phyloP scores from a whole-genome alignment of 2,888 invertebrate genomes.

The Chironomus riparius region DNA sequence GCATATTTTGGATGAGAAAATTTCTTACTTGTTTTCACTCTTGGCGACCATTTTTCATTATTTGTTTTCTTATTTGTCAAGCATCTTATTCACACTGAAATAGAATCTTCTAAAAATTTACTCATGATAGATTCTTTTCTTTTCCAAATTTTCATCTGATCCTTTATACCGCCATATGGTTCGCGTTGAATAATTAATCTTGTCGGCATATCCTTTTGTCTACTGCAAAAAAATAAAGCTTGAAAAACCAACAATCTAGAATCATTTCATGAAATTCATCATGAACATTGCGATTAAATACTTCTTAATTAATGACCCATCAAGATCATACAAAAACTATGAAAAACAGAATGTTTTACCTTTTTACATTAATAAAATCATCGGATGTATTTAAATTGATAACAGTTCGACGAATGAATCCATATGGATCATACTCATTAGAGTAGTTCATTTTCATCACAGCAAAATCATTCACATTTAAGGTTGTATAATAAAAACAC shows the following conservation, averaged over 20 bases:
- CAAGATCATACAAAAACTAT: background rate
- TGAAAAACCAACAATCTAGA: background rate
- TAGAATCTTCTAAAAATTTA: background rate
- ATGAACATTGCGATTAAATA: too few species aligned
- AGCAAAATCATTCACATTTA: slow-evolving; percentile 35
- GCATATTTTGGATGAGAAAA: too few species aligned
- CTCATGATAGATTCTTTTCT: slow-evolving; percentile 7
- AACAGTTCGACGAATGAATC: slow-evolving; percentile 30
- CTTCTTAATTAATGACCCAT: slow-evolving; percentile 4
- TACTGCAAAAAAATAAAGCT: background rate
- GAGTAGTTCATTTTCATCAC: slow-evolving; percentile 35
- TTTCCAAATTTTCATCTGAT: background rate
- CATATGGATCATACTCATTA: slow-evolving; percentile 36
- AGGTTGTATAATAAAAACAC: slow-evolving; percentile 35
- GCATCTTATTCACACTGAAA: background rate
- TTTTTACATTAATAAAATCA: background rate
- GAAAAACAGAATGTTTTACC: background rate
- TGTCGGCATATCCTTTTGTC: slow-evolving; percentile 8
- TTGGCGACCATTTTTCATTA: background rate
- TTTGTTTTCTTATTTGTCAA: background rate
- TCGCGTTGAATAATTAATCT: slow-evolving; percentile 21
- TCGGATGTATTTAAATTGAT: background rate
- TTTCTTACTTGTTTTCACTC: background rate
- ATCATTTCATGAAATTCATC: background rate
- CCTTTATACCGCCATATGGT: background rate